Percentiles rank a stretch among this genome's conserved stretches.
Evolutionary conservation across 2,888 invertebrate species (phyloP).

Genomic region (Phengaris arion): DNA sequence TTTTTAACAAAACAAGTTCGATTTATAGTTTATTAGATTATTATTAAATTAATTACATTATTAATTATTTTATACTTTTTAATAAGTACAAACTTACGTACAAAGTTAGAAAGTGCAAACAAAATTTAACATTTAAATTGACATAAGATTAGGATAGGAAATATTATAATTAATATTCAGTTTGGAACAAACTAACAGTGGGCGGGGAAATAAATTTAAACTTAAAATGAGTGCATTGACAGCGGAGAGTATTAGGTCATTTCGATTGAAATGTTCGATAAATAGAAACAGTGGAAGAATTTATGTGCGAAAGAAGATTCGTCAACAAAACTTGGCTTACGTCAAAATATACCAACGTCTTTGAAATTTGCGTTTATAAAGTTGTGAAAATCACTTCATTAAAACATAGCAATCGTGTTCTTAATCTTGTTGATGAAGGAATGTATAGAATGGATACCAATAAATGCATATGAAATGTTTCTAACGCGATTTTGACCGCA

Average conservation of each 20-base stretch:
- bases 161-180: too few relatives aligned
- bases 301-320: not conserved
- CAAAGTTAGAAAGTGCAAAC: too few relatives aligned
- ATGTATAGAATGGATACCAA: not conserved
- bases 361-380: too few relatives aligned
- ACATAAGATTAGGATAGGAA: too few relatives aligned
- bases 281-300: not conserved
- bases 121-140: not conserved
- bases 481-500: not conserved
- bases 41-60: too few relatives aligned
- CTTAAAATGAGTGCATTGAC: not conserved
- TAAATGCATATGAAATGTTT: not conserved
- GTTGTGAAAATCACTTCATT: too few relatives aligned
- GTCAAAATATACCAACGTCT: not conserved
- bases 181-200: too few relatives aligned
- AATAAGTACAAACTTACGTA: not conserved
- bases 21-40: not conserved
- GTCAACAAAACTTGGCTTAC: conserved; percentile 12
- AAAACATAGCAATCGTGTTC: too few relatives aligned
- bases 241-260: not conserved
- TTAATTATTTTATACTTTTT: not conserved
- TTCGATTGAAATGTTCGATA: not conserved
- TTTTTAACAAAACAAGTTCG: not conserved
- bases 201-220: not conserved
- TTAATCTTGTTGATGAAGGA: not conserved